Evolutionary conservation across 1,140 invertebrate genomes (phyloP).

Genomic region (Planococcus citri): DNA sequence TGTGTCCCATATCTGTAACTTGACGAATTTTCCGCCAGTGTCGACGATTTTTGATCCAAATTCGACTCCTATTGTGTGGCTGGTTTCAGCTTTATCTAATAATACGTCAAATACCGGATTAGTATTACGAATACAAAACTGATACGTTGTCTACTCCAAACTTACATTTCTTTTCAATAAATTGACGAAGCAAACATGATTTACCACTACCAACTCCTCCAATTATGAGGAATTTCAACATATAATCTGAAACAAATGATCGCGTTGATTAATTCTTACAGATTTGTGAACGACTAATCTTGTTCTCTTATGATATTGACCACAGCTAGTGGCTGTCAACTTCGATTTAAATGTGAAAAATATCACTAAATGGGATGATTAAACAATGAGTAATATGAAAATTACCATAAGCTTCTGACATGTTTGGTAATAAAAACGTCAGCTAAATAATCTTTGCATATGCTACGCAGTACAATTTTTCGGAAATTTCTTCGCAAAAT

Average conservation of each 20-base stretch:
- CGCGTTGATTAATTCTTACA: slow-evolving; percentile 19
- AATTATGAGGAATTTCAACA: slow-evolving; percentile 75
- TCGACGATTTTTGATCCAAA: slow-evolving; percentile 82
- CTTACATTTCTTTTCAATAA: slow-evolving; percentile 81
- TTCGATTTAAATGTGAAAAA: neutral
- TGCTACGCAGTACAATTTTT: too few relatives aligned
- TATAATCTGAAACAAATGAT: slow-evolving; percentile 49
- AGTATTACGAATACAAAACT: neutral
- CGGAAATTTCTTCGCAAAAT: too few relatives aligned
- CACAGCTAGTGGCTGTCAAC: too few relatives aligned
- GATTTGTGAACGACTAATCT: neutral
- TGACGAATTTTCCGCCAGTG: slow-evolving; percentile 75
- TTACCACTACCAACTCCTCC: slow-evolving; percentile 75
- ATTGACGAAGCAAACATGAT: slow-evolving; percentile 77
- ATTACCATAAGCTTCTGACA: slow-evolving; percentile 25
- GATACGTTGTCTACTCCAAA: too few relatives aligned
- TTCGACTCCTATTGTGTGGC: slow-evolving; percentile 10
- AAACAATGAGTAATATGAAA: neutral
- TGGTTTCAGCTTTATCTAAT: neutral
- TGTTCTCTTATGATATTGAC: too few relatives aligned
- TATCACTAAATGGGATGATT: neutral
- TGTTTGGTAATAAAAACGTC: neutral
- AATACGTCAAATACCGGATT: neutral
- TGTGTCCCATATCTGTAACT: slow-evolving; percentile 93
- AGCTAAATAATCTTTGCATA: neutral